Evolutionary conservation across 1,140 invertebrate species (phyloP).

Genomic region (Hycleus cichorii): DNA sequence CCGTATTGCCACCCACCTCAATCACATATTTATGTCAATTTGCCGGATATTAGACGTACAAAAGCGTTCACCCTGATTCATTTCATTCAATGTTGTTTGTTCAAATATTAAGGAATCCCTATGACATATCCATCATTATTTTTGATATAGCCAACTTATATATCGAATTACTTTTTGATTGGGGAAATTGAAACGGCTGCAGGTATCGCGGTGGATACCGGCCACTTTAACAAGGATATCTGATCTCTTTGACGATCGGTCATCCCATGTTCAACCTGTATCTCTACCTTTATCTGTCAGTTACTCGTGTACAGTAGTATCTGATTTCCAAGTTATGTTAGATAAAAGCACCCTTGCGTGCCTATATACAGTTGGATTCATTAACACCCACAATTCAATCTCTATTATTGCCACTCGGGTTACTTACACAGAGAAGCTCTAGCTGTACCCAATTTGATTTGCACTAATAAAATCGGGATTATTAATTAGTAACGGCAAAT

Average conservation of each 20-base stretch:
- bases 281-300: constrained; percentile 14
- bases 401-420: too few species aligned
- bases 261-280: constrained; percentile 15
- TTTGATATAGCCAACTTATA: constrained; percentile 30
- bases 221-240: constrained; percentile 24
- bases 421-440: too few species aligned
- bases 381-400: too few species aligned
- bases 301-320: constrained; percentile 16
- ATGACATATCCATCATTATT: constrained; percentile 35
- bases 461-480: too few species aligned
- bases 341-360: constrained; percentile 5
- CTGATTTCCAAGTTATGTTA: constrained; percentile 15
- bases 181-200: constrained; percentile 23
- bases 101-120: constrained; percentile 31
- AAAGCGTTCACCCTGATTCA: constrained; percentile 22
- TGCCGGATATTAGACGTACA: constrained; percentile 31
- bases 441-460: too few species aligned
- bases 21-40: constrained; percentile 35
- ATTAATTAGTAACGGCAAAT: too few species aligned
- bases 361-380: too few species aligned
- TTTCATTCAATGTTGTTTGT: constrained; percentile 20
- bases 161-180: constrained; percentile 37
- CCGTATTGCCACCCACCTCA: constrained; percentile 23
- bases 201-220: constrained; percentile 16
- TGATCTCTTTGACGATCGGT: constrained; percentile 19